phyloP scores from a whole-genome alignment of 2,888 invertebrate species.

The Eupsilia transversa region DNA sequence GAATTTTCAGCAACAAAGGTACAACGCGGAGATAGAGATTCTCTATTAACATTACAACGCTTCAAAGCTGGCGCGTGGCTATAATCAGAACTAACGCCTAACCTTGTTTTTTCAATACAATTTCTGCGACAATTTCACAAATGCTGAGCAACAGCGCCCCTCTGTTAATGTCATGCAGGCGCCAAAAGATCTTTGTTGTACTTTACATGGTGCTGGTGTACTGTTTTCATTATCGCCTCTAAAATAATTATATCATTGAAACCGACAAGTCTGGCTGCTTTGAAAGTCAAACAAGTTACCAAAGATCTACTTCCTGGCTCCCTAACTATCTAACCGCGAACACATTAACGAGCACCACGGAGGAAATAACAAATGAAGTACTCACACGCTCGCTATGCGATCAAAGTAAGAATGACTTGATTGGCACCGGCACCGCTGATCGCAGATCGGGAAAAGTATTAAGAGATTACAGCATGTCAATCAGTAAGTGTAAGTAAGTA shows the following conservation, averaged over 20 bases:
- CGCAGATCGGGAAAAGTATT: no score
- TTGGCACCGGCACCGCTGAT: no score
- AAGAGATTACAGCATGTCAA: no score
- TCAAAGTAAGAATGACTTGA: not conserved
- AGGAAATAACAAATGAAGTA: slow-evolving; percentile 10
- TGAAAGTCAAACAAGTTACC: slow-evolving; percentile 39
- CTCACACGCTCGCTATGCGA: not conserved
- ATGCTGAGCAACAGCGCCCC: not conserved
- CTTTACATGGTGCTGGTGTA: not conserved
- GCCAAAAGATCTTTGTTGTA: not conserved
- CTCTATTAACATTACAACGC: not conserved
- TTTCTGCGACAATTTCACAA: not conserved
- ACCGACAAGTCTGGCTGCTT: slow-evolving; percentile 32
- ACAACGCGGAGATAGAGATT: no score
- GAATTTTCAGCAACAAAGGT: not conserved
- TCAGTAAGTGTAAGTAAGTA: no score
- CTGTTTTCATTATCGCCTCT: not conserved
- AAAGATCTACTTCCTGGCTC: slow-evolving; percentile 44
- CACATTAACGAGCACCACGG: slow-evolving; percentile 43
- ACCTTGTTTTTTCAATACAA: not conserved
- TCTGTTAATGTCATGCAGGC: not conserved
- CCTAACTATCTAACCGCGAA: slow-evolving; percentile 47
- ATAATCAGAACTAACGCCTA: not conserved
- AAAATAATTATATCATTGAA: slow-evolving; percentile 11
- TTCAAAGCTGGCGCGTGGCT: not conserved